Percentiles rank a stretch among this genome's conserved stretches.
These are phyloP conservation scores for Aptenodytes patagonicus DNA, from an alignment of 2,113 vertebrate genomes.

Conservation along the genomic window DNA sequence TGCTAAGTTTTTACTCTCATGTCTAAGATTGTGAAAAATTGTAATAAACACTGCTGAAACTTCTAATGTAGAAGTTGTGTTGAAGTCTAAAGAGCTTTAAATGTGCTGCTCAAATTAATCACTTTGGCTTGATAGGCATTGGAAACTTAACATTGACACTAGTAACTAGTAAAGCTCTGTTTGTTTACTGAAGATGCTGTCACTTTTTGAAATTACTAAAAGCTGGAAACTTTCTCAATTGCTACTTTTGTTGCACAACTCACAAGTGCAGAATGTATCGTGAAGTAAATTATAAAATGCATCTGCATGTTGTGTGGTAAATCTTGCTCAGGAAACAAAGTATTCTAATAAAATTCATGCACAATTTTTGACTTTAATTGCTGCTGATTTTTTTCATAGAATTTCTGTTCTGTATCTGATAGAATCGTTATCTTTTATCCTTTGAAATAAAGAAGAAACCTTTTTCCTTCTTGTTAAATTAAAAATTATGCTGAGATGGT, in stretches of 20 bases:
- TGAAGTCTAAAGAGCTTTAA: background rate
- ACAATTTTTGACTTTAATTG: background rate
- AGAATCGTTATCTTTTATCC: background rate
- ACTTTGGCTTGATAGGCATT: background rate
- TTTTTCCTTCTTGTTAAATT: background rate
- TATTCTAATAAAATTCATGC: conserved; percentile 64
- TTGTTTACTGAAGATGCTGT: background rate
- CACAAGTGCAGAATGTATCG: conserved; percentile 45
- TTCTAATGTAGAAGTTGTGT: background rate
- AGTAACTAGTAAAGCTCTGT: background rate
- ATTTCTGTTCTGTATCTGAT: background rate
- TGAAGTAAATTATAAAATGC: conserved; percentile 66
- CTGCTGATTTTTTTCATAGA: background rate
- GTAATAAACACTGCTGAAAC: background rate
- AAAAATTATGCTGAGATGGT: background rate
- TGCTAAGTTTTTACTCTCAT: background rate
- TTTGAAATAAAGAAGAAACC: background rate
- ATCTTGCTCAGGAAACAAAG: conserved; percentile 40
- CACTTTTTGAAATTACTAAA: background rate
- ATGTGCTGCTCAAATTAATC: background rate
- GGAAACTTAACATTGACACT: background rate
- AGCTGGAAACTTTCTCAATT: conserved; percentile 4
- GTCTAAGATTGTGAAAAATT: background rate
- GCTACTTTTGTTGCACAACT: conserved; percentile 45
- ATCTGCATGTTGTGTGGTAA: conserved; percentile 55